These are phyloP conservation scores for Dolichallabes microphthalmus DNA, from an alignment of 2,113 vertebrate species.

Conservation along the genomic window DNA sequence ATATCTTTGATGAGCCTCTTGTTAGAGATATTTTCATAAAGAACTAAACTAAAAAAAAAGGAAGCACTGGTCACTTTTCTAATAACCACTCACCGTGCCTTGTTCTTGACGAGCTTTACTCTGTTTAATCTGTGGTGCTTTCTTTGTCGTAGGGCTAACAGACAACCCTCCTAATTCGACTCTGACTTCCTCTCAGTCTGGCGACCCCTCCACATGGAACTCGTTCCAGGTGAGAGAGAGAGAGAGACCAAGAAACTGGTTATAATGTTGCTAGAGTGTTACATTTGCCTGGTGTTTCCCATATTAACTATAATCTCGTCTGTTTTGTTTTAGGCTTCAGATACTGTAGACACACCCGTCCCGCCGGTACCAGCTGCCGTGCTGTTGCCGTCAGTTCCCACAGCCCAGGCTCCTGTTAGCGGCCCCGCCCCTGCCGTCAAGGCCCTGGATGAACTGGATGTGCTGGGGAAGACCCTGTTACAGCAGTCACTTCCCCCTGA, in stretches of 20 bases:
- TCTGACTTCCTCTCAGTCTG: conserved; percentile 66
- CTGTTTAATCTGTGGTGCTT: neutral
- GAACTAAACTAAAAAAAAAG: neutral
- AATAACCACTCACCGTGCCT: neutral
- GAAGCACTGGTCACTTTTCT: neutral
- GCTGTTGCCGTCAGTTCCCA: conserved; percentile 61
- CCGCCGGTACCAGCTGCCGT: conserved; percentile 55
- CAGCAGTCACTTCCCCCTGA: conserved; percentile 92
- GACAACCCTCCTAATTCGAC: conserved; percentile 73
- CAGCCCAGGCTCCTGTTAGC: conserved; percentile 47
- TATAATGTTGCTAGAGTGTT: neutral
- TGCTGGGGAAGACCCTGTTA: conserved; percentile 88
- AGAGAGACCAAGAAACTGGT: neutral
- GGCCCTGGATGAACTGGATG: conserved; percentile 86
- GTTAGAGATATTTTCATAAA: neutral
- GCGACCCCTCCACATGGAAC: conserved; percentile 82
- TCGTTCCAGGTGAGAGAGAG: conserved; percentile 81
- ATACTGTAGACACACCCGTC: conserved; percentile 66
- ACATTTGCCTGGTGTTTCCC: neutral
- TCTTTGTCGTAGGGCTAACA: conserved; percentile 76
- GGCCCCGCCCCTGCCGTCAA: conserved; percentile 63
- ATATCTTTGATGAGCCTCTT: neutral
- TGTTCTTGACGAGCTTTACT: neutral
- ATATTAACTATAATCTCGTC: neutral
- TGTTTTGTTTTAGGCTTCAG: conserved; percentile 71